These are phyloP conservation scores for Spea bombifrons DNA, from an alignment of 2,113 vertebrate species.

Conservation along the genomic window DNA sequence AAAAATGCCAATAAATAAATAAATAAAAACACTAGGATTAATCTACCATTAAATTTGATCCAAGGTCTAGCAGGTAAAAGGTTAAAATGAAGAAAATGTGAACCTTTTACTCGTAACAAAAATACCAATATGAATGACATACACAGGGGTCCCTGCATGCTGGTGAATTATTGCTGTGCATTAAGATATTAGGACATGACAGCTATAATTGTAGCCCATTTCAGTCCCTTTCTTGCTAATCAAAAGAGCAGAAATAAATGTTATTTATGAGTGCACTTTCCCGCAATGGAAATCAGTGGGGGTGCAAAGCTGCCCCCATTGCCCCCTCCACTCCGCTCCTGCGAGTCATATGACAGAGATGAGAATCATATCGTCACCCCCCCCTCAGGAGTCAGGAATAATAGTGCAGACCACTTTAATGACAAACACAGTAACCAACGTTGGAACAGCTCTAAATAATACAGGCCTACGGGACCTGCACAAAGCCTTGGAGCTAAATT, in stretches of 20 bases:
- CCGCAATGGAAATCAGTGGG: constrained; percentile 49
- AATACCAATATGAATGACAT: constrained; percentile 55
- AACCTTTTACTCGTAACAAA: constrained; percentile 32
- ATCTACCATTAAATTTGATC: constrained; percentile 3
- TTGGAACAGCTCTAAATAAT: constrained; percentile 15
- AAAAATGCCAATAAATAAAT: background rate
- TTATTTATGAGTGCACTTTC: constrained; percentile 53
- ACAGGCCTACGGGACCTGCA: background rate
- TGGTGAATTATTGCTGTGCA: constrained; percentile 64
- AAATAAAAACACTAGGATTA: constrained; percentile 28
- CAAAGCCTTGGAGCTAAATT: background rate
- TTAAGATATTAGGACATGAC: constrained; percentile 67
- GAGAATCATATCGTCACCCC: constrained; percentile 14
- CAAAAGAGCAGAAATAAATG: constrained; percentile 45
- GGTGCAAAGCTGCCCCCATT: constrained; percentile 8
- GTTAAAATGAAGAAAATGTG: constrained; percentile 23
- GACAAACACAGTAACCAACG: constrained; percentile 11
- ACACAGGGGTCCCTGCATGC: constrained; percentile 45
- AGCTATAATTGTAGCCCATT: constrained; percentile 50
- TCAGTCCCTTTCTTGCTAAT: constrained; percentile 47
- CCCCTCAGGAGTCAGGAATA: constrained; percentile 20
- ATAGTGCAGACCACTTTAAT: constrained; percentile 34
- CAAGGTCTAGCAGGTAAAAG: constrained; percentile 20
- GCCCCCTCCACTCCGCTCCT: background rate
- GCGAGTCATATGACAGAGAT: background rate